A percentile compares a stretch with the other conserved stretches of the same genome.
Evolutionary conservation across 2,888 invertebrate genomes (phyloP).

Genomic region (Himalopsyche tibetana): DNA sequence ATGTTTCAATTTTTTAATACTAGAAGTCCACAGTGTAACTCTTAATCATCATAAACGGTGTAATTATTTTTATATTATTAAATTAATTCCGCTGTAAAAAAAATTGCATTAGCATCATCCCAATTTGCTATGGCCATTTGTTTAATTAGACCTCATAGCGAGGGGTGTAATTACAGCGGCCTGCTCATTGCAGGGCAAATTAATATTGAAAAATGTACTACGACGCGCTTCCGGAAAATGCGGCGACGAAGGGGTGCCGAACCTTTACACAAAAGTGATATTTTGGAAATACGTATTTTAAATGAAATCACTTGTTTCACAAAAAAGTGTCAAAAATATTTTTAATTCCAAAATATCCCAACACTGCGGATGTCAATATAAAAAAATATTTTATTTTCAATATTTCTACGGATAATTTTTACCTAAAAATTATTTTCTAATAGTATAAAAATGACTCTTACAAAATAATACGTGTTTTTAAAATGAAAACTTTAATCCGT

Average conservation of each 20-base stretch:
- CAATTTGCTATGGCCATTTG: slow-evolving; percentile 44
- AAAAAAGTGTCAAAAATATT: no score
- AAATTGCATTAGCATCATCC: slow-evolving; percentile 45
- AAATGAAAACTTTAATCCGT: no score
- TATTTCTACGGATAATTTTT: no score
- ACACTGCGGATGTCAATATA: no score
- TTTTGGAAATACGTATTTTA: neutral
- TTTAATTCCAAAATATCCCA: no score
- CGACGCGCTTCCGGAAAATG: slow-evolving; percentile 9
- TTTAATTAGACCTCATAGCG: slow-evolving; percentile 25
- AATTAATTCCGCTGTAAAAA: slow-evolving; percentile 41
- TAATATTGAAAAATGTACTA: slow-evolving; percentile 30
- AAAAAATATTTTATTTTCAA: no score
- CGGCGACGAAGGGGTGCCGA: neutral
- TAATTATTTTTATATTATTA: slow-evolving; percentile 41
- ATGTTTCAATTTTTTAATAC: slow-evolving; percentile 6
- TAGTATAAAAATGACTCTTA: no score
- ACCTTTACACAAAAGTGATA: neutral
- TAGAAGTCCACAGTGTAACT: neutral
- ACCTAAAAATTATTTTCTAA: no score
- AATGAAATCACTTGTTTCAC: no score
- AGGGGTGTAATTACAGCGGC: slow-evolving; percentile 44
- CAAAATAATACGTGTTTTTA: no score
- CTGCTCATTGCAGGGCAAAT: slow-evolving; percentile 17
- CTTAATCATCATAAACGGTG: slow-evolving; percentile 38